Percentiles rank a stretch among this genome's conserved stretches.
Conservation (phyloP, 2,888 invertebrate genomes). For the Aporophyla nigra region DNA sequence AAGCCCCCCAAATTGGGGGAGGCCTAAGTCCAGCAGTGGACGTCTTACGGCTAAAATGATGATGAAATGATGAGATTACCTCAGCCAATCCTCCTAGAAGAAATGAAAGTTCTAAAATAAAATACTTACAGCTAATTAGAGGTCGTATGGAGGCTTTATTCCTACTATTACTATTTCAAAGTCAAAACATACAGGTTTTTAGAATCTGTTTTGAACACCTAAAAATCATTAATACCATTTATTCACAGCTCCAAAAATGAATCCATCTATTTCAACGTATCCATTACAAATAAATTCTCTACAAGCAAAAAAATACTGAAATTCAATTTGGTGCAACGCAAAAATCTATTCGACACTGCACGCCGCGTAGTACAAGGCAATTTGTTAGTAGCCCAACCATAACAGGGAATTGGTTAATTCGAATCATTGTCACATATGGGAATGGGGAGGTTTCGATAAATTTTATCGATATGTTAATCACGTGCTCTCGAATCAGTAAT, state of each 20-base stretch:
- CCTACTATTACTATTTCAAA: background rate
- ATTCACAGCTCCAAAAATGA: constrained; percentile 27
- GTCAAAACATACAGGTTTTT: background rate
- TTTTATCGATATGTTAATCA: constrained; percentile 78
- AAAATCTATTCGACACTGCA: constrained; percentile 56
- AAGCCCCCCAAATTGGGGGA: too few relatives aligned
- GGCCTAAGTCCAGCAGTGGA: too few relatives aligned
- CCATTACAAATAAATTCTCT: constrained; percentile 57
- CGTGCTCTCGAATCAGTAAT: constrained; percentile 70
- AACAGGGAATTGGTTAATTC: constrained; percentile 70
- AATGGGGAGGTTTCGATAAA: constrained; percentile 67
- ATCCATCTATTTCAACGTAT: constrained; percentile 34
- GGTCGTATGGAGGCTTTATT: too few relatives aligned
- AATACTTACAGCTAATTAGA: background rate
- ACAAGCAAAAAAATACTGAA: constrained; percentile 52
- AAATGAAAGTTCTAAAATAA: background rate
- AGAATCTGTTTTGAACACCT: background rate
- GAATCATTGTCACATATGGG: constrained; percentile 71
- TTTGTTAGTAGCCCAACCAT: constrained; percentile 63
- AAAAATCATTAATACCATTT: background rate
- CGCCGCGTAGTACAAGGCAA: constrained; percentile 52
- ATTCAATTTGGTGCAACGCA: constrained; percentile 57
- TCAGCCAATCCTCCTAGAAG: too few relatives aligned
- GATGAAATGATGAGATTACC: too few relatives aligned
- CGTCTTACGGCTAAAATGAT: too few relatives aligned